Evolutionary conservation across 2,113 vertebrate genomes (phyloP).

Genomic region (Noctilio leporinus): DNA sequence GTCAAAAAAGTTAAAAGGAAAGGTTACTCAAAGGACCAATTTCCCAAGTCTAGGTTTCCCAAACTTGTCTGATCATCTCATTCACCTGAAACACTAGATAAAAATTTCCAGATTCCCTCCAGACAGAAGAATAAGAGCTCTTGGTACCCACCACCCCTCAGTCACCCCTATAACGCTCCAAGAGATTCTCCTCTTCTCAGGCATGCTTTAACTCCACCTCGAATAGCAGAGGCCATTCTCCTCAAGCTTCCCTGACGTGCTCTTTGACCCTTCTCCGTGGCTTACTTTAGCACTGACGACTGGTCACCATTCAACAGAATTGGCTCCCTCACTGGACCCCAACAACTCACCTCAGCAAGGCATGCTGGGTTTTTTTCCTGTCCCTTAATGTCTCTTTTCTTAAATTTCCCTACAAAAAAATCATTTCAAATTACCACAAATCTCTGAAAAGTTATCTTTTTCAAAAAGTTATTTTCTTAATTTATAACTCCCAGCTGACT

Average conservation of each 20-base stretch:
- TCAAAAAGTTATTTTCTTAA: neutral
- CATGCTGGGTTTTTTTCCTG: neutral
- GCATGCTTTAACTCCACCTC: neutral
- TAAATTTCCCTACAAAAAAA: neutral
- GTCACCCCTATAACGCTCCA: neutral
- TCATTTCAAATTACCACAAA: slow-evolving; percentile 1
- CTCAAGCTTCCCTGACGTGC: neutral
- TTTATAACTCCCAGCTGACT: neutral
- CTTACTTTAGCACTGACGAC: neutral
- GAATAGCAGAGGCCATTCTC: neutral
- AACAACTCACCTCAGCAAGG: neutral
- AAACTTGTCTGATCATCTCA: neutral
- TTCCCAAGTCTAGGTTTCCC: neutral
- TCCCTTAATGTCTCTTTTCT: neutral
- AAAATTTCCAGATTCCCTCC: neutral
- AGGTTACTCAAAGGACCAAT: neutral
- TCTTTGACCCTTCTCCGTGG: neutral
- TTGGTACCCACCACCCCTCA: neutral
- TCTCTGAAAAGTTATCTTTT: neutral
- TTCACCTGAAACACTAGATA: neutral
- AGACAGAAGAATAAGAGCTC: neutral
- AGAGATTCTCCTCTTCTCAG: neutral
- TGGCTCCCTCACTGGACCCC: neutral
- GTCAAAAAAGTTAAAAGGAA: neutral
- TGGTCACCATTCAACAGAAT: neutral